Conservation (phyloP, 1,140 invertebrate species). For the Ephestia elutella region DNA sequence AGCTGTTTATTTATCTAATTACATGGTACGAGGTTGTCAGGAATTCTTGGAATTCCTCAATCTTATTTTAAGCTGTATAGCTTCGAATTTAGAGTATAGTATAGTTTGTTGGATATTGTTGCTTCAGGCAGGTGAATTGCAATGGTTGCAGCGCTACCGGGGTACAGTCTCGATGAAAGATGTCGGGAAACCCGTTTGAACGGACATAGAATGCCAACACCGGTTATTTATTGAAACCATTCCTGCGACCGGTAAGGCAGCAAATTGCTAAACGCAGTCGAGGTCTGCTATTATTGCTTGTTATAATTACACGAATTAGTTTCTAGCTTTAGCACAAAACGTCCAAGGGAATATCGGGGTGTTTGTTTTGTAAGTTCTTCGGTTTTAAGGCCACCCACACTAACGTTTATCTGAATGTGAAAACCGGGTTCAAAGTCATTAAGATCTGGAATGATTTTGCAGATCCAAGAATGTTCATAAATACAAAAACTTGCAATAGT, state of each 20-base stretch:
- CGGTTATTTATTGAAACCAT: conserved; percentile 2
- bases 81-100: neutral
- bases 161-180: neutral
- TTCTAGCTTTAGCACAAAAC: neutral
- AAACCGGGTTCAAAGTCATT: too few relatives aligned
- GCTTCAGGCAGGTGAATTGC: neutral
- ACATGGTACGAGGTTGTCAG: neutral
- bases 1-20: conserved; percentile 15
- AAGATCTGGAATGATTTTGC: too few relatives aligned
- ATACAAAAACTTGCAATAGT: too few relatives aligned
- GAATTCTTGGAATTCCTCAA: neutral
- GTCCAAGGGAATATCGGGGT: neutral
- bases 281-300: neutral
- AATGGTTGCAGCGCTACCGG: neutral
- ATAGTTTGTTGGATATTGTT: neutral
- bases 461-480: too few relatives aligned
- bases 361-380: neutral
- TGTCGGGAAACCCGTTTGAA: neutral
- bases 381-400: too few relatives aligned
- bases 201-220: neutral
- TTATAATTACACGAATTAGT: neutral
- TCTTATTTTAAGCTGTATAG: neutral
- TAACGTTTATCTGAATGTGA: too few relatives aligned
- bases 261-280: neutral
- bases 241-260: neutral